Percentiles rank a stretch among this genome's conserved stretches.
Evolutionary conservation across 2,113 vertebrate genomes (phyloP).

Genomic region (Protobothrops flavoviridis): DNA sequence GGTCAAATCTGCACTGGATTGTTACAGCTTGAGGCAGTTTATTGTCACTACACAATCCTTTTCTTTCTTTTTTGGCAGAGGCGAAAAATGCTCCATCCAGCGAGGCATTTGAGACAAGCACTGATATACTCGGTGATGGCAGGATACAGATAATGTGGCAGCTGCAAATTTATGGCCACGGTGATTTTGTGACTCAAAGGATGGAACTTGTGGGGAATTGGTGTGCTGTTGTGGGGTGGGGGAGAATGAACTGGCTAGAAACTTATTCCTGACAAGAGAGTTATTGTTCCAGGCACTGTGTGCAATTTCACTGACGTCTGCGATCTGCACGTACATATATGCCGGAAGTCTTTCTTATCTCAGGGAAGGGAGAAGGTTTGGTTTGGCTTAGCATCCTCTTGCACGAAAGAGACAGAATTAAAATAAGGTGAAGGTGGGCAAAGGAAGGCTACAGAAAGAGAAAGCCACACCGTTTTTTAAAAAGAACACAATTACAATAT

Average conservation of each 20-base stretch:
- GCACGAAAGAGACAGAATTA: not conserved
- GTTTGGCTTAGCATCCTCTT: not conserved
- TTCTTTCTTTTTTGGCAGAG: not conserved
- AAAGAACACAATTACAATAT: not conserved
- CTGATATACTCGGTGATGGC: conserved; percentile 4
- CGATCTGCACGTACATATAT: not conserved
- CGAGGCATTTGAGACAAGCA: conserved; percentile 3
- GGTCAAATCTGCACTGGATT: not conserved
- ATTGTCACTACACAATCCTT: not conserved
- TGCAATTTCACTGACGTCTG: not conserved
- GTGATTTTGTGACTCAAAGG: conserved; percentile 19
- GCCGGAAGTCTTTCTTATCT: not conserved
- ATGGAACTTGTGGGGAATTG: not conserved
- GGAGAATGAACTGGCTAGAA: conserved; percentile 4
- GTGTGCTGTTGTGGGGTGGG: not conserved
- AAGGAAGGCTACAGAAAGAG: not conserved
- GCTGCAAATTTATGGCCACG: conserved; percentile 1
- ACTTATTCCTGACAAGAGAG: conserved; percentile 14
- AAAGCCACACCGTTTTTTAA: not conserved
- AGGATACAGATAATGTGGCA: conserved; percentile 2
- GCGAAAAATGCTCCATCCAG: not conserved
- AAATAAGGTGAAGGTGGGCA: not conserved
- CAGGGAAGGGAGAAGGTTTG: not conserved
- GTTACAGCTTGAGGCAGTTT: not conserved
- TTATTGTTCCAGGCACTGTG: not conserved